Conservation (phyloP, 1,140 invertebrate genomes). For the Euglossa dilemma region DNA sequence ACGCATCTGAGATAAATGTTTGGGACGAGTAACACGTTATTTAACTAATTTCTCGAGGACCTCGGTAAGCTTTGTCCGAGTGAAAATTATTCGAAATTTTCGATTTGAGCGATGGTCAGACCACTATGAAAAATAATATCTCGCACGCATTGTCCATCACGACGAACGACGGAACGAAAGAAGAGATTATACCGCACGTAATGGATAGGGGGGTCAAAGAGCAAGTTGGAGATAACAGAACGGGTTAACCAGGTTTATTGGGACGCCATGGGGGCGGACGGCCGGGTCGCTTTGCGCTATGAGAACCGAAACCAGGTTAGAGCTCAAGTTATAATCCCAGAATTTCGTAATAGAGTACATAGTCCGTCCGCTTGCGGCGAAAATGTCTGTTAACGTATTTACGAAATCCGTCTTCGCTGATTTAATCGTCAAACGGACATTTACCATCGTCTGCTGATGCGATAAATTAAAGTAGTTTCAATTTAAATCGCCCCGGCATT, state of each 20-base stretch:
- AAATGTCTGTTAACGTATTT: slow-evolving; percentile 20
- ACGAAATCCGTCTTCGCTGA: slow-evolving; percentile 10
- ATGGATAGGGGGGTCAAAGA: not conserved
- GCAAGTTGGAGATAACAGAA: slow-evolving; percentile 7
- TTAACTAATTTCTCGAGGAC: too few relatives aligned
- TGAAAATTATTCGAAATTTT: too few relatives aligned
- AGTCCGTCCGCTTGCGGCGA: not conserved
- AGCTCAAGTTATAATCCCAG: slow-evolving; percentile 24
- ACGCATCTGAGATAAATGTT: too few relatives aligned
- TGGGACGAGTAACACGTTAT: too few relatives aligned
- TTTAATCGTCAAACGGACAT: slow-evolving; percentile 10
- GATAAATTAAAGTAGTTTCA: not conserved
- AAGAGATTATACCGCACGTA: slow-evolving; percentile 3
- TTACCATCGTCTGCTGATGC: not conserved
- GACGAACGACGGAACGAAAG: not conserved
- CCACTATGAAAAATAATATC: too few relatives aligned
- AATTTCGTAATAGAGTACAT: slow-evolving; percentile 23
- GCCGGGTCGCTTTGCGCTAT: not conserved
- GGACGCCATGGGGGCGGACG: not conserved
- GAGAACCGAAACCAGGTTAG: slow-evolving; percentile 22
- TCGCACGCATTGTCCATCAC: too few relatives aligned
- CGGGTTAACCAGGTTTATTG: slow-evolving; percentile 29
- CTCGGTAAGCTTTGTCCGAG: too few relatives aligned
- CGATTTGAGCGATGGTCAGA: too few relatives aligned
- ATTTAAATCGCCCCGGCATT: not conserved